A percentile compares a stretch with the other conserved stretches of the same genome.
These are phyloP conservation scores for Microchrysa polita DNA, from an alignment of 2,888 invertebrate genomes.

Conservation along the genomic window DNA sequence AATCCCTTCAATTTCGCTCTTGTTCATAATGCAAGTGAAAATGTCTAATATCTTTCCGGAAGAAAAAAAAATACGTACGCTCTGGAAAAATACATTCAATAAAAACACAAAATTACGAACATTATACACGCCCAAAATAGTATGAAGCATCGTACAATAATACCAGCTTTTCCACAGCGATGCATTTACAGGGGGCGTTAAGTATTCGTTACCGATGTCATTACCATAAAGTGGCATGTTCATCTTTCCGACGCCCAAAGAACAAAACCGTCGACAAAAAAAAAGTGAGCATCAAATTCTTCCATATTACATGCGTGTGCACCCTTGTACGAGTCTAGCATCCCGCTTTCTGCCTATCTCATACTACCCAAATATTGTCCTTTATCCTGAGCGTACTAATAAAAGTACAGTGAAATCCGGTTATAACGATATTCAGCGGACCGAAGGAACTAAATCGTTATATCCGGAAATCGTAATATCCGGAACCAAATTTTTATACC, in stretches of 20 bases:
- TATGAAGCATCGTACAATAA: not conserved
- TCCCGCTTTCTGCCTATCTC: not conserved
- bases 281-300: not conserved
- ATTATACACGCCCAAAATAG: slow-evolving; percentile 31
- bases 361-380: slow-evolving; percentile 16
- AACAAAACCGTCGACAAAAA: not conserved
- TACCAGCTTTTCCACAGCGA: slow-evolving; percentile 1
- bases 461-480: no score
- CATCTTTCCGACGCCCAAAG: not conserved
- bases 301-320: slow-evolving; percentile 33
- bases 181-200: not conserved
- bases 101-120: slow-evolving; percentile 19
- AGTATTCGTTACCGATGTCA: slow-evolving; percentile 30
- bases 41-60: no score
- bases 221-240: slow-evolving; percentile 35
- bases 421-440: no score
- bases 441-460: no score
- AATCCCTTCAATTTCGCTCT: not conserved
- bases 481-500: no score
- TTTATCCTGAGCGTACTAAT: slow-evolving; percentile 24
- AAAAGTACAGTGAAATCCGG: slow-evolving; percentile 41
- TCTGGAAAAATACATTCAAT: slow-evolving; percentile 17
- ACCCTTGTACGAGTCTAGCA: no score
- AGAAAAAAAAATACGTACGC: not conserved
- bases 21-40: slow-evolving; percentile 30